Conservation (phyloP, 2,888 invertebrate species). For the Mycalesis mineus region DNA sequence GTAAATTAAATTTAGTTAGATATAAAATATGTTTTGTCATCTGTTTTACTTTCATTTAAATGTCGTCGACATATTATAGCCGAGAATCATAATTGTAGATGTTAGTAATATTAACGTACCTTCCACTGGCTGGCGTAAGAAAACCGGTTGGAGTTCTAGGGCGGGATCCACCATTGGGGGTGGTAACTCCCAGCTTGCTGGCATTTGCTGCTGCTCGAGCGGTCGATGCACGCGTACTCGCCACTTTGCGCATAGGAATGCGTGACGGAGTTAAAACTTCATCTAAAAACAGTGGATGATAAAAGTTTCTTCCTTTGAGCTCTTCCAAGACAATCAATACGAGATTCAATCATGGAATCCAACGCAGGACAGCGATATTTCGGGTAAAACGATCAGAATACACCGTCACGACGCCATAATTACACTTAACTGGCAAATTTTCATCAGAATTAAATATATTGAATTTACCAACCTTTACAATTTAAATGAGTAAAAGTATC, state of each 20-base stretch:
- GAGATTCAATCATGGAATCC: too few relatives aligned
- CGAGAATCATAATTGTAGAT: conserved; percentile 2
- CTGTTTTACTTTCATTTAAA: neutral
- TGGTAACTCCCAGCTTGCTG: conserved; percentile 75
- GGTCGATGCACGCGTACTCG: conserved; percentile 76
- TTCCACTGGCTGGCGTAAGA: conserved; percentile 86
- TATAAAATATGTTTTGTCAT: neutral
- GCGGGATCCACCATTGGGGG: conserved; percentile 81
- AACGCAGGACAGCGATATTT: too few relatives aligned
- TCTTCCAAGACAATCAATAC: too few relatives aligned
- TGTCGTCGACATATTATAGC: too few relatives aligned
- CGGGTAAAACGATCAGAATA: too few relatives aligned
- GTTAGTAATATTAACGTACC: conserved; percentile 67
- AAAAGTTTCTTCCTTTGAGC: neutral
- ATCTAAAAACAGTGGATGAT: conserved; percentile 61
- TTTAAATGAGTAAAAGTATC: neutral
- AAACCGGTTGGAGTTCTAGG: conserved; percentile 88
- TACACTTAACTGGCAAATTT: too few relatives aligned
- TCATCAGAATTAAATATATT: neutral
- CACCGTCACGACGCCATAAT: too few relatives aligned
- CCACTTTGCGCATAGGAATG: conserved; percentile 86
- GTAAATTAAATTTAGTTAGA: too few relatives aligned
- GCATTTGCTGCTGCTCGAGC: conserved; percentile 80
- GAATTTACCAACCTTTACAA: neutral
- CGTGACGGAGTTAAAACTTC: conserved; percentile 87